phyloP scores from a whole-genome alignment of 2,113 vertebrate genomes.

The Chaetodon trifascialis region DNA sequence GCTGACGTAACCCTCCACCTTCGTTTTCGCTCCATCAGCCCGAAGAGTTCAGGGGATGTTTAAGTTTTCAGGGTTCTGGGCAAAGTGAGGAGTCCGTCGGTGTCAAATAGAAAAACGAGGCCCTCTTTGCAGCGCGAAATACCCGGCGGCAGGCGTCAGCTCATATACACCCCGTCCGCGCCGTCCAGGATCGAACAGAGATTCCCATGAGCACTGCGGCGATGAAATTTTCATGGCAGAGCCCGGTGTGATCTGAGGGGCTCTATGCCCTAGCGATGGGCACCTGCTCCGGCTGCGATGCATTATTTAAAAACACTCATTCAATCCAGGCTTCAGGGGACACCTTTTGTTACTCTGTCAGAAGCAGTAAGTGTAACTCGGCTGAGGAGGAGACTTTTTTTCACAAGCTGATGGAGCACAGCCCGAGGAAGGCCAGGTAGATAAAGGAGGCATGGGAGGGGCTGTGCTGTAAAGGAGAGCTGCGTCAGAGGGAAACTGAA shows the following conservation, averaged over 20 bases:
- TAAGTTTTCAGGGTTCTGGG: not conserved
- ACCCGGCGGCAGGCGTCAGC: constrained; percentile 55
- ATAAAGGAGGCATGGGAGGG: constrained; percentile 38
- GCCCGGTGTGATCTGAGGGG: constrained; percentile 78
- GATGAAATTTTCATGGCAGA: constrained; percentile 80
- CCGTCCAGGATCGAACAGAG: constrained; percentile 62
- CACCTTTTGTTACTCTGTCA: constrained; percentile 81
- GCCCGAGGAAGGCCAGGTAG: constrained; percentile 46
- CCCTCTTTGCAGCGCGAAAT: constrained; percentile 50
- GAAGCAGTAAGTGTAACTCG: constrained; percentile 69
- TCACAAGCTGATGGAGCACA: constrained; percentile 35
- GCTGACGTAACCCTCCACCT: not conserved
- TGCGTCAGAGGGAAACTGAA: constrained; percentile 60
- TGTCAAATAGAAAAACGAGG: constrained; percentile 43
- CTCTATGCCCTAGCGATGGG: constrained; percentile 71
- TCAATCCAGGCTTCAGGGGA: constrained; percentile 79
- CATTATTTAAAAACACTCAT: constrained; percentile 83
- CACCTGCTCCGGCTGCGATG: constrained; percentile 74
- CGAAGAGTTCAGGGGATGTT: not conserved
- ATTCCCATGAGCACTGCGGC: constrained; percentile 65
- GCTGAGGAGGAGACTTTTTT: constrained; percentile 58
- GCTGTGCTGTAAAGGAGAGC: constrained; percentile 32
- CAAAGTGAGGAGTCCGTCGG: constrained; percentile 22
- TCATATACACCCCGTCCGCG: constrained; percentile 34
- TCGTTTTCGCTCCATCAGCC: not conserved